Conservation (phyloP, 1,140 invertebrate species). For the Cydia splendana region DNA sequence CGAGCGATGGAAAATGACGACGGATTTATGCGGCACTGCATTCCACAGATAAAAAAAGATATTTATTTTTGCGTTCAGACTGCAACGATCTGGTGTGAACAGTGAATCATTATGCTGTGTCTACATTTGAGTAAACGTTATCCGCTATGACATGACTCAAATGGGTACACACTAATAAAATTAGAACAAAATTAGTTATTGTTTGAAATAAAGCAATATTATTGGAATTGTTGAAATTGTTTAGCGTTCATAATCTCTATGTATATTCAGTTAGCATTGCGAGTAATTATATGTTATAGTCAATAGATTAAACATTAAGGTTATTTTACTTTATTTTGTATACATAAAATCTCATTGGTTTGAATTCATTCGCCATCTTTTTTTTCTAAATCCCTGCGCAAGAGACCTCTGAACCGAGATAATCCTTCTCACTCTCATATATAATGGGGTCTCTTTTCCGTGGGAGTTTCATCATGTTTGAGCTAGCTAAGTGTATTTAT, state of each 20-base stretch:
- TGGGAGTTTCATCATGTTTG: constrained; percentile 7
- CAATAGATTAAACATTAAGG: constrained; percentile 30
- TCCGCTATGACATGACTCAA: background rate
- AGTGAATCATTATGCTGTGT: background rate
- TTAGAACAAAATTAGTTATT: constrained; percentile 48
- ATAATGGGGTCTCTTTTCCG: background rate
- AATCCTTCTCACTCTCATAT: background rate
- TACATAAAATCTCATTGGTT: constrained; percentile 22
- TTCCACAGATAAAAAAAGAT: constrained; percentile 45
- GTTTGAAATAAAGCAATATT: constrained; percentile 58
- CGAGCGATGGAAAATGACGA: constrained; percentile 9
- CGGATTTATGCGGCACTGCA: constrained; percentile 40
- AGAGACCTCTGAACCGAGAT: background rate
- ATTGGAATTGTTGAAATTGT: constrained; percentile 41
- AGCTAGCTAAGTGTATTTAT: constrained; percentile 16
- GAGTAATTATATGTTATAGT: constrained; percentile 33
- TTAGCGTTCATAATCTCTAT: constrained; percentile 30
- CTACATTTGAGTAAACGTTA: constrained; percentile 14
- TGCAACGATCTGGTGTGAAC: constrained; percentile 1
- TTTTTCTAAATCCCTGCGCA: background rate
- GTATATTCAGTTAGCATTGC: constrained; percentile 31
- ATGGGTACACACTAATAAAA: constrained; percentile 36
- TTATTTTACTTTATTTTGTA: constrained; percentile 31
- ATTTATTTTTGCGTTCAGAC: constrained; percentile 23
- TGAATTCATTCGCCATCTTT: constrained; percentile 11